A percentile compares a stretch with the other conserved stretches of the same genome.
These are phyloP conservation scores for Andrena minutula DNA, from an alignment of 2,888 invertebrate species.

Conservation along the genomic window DNA sequence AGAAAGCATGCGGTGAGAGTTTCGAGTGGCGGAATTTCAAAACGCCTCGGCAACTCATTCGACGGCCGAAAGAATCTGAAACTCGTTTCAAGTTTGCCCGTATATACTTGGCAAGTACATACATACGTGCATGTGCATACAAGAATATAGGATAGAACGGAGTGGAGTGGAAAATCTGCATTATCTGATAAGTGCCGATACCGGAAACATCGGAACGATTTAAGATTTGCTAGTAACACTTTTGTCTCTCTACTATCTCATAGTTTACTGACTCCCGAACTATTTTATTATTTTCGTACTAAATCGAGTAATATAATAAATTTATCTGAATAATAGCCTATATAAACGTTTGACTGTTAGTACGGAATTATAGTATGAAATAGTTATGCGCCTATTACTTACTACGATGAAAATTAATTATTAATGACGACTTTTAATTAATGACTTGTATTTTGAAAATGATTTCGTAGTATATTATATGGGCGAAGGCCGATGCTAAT, in stretches of 20 bases:
- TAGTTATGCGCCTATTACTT: conserved; percentile 1
- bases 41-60: conserved; percentile 65
- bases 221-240: conserved; percentile 24
- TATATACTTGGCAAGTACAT: conserved; percentile 8
- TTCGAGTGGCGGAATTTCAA: conserved; percentile 70
- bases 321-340: not conserved
- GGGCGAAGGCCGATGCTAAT: conserved; percentile 40
- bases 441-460: conserved; percentile 8
- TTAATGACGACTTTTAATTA: conserved; percentile 16
- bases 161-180: conserved; percentile 54
- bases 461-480: conserved; percentile 21
- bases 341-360: not conserved
- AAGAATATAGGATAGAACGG: conserved; percentile 31
- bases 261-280: not conserved
- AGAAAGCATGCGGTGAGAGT: conserved; percentile 73
- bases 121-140: conserved; percentile 3
- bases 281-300: not conserved
- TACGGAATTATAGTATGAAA: not conserved
- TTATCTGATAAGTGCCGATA: conserved; percentile 53
- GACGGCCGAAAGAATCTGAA: conserved; percentile 66
- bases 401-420: not conserved
- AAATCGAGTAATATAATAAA: not conserved
- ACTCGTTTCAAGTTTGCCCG: conserved; percentile 60
- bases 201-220: conserved; percentile 21
- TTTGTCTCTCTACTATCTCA: not conserved